Conservation (phyloP, 2,113 vertebrate genomes). For the Morone saxatilis region DNA sequence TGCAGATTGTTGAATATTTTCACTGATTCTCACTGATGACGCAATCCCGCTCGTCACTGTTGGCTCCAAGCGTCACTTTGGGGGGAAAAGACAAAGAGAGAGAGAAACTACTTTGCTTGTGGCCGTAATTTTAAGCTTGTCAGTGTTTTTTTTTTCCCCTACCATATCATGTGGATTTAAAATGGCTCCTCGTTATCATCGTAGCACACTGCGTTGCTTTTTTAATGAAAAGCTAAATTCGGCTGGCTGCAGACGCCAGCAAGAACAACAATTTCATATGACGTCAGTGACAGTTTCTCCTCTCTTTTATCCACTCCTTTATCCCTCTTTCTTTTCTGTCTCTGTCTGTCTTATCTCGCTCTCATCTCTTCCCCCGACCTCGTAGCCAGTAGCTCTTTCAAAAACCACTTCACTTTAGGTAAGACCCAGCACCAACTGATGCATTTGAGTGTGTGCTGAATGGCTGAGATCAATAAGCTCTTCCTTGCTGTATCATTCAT, state of each 20-base stretch:
- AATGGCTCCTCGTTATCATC: constrained; percentile 5
- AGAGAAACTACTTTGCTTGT: background rate
- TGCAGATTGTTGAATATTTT: background rate
- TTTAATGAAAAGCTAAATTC: background rate
- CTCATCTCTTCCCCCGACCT: constrained; percentile 23
- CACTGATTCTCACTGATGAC: background rate
- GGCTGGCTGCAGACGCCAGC: background rate
- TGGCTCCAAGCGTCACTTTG: background rate
- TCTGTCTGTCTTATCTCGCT: constrained; percentile 24
- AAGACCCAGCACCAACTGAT: constrained; percentile 64
- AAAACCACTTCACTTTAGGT: constrained; percentile 91
- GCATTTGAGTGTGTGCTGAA: constrained; percentile 63
- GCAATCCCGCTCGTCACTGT: background rate
- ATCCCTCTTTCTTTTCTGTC: constrained; percentile 27
- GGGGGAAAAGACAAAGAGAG: background rate
- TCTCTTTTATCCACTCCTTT: constrained; percentile 36
- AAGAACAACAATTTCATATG: background rate
- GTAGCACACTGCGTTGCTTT: background rate
- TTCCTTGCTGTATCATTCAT: constrained; percentile 55
- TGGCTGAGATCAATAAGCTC: constrained; percentile 68
- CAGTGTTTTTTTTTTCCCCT: background rate
- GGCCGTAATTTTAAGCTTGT: background rate
- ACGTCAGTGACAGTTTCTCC: constrained; percentile 42
- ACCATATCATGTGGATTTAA: background rate
- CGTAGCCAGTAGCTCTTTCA: constrained; percentile 89